phyloP scores from a whole-genome alignment of 2,888 invertebrate genomes.

The Mythimna ferrago region DNA sequence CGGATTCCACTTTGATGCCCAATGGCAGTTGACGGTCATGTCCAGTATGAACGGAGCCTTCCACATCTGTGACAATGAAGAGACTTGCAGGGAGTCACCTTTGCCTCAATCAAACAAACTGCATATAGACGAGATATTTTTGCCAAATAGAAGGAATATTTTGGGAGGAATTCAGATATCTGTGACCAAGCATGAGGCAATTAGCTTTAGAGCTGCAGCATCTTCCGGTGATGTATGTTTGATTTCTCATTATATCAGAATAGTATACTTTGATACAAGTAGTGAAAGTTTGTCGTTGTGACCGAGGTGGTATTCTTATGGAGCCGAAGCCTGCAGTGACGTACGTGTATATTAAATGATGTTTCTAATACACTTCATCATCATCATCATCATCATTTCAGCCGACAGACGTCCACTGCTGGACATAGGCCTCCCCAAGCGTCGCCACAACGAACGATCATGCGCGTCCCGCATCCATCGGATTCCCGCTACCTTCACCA shows the following conservation, averaged over 20 bases:
- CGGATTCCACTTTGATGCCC: conserved; percentile 69
- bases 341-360: no score
- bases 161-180: conserved; percentile 80
- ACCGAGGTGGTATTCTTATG: no score
- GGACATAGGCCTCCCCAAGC: no score
- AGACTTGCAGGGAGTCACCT: conserved; percentile 71
- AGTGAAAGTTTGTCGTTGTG: no score
- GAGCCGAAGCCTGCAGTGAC: no score
- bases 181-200: conserved; percentile 76
- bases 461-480: no score
- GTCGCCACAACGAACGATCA: no score
- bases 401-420: no score
- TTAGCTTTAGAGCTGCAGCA: conserved; percentile 80
- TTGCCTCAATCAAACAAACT: conserved; percentile 74
- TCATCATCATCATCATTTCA: no score
- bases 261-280: no score
- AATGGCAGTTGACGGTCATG: conserved; percentile 83
- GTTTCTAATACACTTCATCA: no score
- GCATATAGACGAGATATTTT: conserved; percentile 81
- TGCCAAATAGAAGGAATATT: conserved; percentile 85
- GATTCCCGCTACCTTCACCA: no score
- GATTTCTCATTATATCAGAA: neutral
- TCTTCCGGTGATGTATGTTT: conserved; percentile 76
- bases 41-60: conserved; percentile 74
- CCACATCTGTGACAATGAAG: conserved; percentile 82